Evolutionary conservation across 2,113 vertebrate species (phyloP), one percentile per base, ranked within the genome.

Genomic region (Equus quagga): DNA sequence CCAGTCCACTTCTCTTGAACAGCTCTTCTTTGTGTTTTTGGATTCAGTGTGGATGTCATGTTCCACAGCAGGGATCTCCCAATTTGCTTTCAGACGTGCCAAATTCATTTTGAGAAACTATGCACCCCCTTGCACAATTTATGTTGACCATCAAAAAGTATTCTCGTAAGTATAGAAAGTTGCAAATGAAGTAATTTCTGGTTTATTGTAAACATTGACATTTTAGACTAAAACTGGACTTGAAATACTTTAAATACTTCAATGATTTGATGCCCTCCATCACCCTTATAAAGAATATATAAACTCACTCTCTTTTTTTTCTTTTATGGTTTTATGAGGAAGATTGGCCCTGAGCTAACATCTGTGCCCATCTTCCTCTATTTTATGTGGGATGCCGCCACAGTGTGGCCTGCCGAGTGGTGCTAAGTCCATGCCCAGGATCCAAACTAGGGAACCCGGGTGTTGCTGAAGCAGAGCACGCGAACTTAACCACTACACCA

Each of bases 181-280:
- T 88, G 72, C 58, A 58, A 79, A 91, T n/a, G 60, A 76, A 41
- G 14, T 54, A 62, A 88, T 75, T 80, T 73, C 41, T 73, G 13
- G 46, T 49, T 72, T 58, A 62, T 46, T 75, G 51, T 78, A 73
- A 96, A 94, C 18, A 73, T 1, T 44, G 33, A 23, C 33, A 64
- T 69, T 89, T 62, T 4, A 73, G 95, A 95, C 56, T 81, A 84
- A 91, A 93, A 73, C 23, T 78, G 51, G 31, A 46, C 60, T 69
- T 95, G 44, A 91, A 49, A 58, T 46, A 69, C 51, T 46, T 56
- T 15, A 58, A 69, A 10, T 54, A 58, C 56, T 36, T 83, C 15
- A 18, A 23, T 46, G 36, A 87, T 80, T 60, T 18, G 13, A 33
- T 65, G 36, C 19, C 10, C 17, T 46, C 28, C 17, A 11, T 81